phyloP scores from a whole-genome alignment of 2,888 invertebrate genomes.

The Plebejus melissa region DNA sequence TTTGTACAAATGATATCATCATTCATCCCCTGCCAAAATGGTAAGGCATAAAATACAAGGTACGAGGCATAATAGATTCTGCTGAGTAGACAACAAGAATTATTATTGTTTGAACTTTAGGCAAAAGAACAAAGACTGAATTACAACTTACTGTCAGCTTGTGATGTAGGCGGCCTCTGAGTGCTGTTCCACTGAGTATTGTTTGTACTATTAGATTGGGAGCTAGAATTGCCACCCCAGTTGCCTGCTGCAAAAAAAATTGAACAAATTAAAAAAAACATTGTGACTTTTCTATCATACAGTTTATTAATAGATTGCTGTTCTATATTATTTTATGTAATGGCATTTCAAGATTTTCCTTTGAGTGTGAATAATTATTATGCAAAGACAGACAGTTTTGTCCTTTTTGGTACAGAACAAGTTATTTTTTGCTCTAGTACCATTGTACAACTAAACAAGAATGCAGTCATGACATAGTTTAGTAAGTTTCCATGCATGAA shows the following conservation, averaged over 20 bases:
- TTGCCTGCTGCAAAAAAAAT: constrained; percentile 58
- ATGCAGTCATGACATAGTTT: neutral
- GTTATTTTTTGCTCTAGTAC: neutral
- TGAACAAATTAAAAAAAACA: neutral
- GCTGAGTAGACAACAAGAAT: neutral
- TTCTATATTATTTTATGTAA: neutral
- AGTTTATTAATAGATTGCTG: neutral
- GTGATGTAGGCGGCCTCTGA: constrained; percentile 74
- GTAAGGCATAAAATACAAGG: neutral
- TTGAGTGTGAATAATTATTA: constrained; percentile 15
- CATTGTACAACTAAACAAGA: neutral
- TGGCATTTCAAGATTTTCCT: neutral
- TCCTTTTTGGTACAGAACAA: neutral
- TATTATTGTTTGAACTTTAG: neutral
- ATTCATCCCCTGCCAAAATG: neutral
- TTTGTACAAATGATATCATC: neutral
- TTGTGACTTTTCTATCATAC: neutral
- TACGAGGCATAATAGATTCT: neutral
- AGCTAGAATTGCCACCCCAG: constrained; percentile 71
- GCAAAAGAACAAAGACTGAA: neutral
- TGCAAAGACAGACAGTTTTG: neutral
- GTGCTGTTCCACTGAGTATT: constrained; percentile 75
- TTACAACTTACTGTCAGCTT: constrained; percentile 66
- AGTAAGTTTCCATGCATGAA: neutral
- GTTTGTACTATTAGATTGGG: constrained; percentile 66